Evolutionary conservation across 2,888 invertebrate species (phyloP), one percentile per base, ranked within the genome.

Genomic region (Icerya purchasi): DNA sequence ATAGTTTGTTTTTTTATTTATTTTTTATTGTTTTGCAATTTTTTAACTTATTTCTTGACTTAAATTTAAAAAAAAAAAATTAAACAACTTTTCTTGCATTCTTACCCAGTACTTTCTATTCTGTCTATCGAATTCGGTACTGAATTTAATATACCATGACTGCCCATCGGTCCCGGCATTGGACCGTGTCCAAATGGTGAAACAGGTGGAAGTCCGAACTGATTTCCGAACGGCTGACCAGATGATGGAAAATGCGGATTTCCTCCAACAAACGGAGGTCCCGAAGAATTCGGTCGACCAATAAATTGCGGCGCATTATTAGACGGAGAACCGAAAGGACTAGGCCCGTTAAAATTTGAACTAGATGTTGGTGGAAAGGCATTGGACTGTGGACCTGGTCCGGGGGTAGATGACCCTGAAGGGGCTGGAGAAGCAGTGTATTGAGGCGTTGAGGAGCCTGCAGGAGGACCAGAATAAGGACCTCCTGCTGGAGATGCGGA

Each of bases 391-490:
- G 70, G 71, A 19, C 77, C 78, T 22, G 83, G 85, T 62, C 86
- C 87, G 8, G 88, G 87, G 51, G 88, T 86, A 66, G 87, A 87
- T 56, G 83, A 79, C 68, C 81, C 87, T 68, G 79, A 87, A 66
- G 85, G 87, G 68, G 82, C 85, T 68, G 89, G 89, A 64, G 87
- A 87, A 68, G 87, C 86, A 67, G 86, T 86, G 72, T 86, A 88
- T 75, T 82, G 87, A 68, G 82, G 87, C 69, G 78, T 87, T 71
- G 77, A 85, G 69, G 80, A 85, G 69, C 78, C 86, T 67, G 78
- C 84, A 70, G 78, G 85, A 70, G 78, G 77, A 66, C 83, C 80
- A 72, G 83, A 77, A 75, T 84, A 77, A 70, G 82, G 72, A 71
- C 83, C 76, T 71, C 85, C 77, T 68, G 85, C 78, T 62, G 85